Evolutionary conservation across 2,888 invertebrate species (phyloP).

Genomic region (Pseudococcus viburni): DNA sequence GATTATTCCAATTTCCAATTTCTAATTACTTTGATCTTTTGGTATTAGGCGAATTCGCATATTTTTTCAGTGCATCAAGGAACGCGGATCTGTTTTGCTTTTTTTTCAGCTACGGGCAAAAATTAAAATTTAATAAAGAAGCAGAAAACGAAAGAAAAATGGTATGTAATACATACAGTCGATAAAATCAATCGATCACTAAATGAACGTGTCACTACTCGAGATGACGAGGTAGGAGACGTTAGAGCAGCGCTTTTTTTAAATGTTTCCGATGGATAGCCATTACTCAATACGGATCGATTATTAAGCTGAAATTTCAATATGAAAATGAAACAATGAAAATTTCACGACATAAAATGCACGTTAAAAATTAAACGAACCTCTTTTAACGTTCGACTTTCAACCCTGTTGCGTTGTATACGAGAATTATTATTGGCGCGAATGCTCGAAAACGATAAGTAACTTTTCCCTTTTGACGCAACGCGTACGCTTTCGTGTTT

Average conservation of each 20-base stretch:
- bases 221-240: background rate
- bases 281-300: background rate
- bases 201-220: background rate
- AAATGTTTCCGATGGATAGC: background rate
- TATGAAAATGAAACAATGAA: background rate
- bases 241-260: background rate
- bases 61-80: background rate
- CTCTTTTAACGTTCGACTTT: constrained; percentile 2
- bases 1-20: background rate
- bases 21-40: background rate
- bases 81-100: background rate
- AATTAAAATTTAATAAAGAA: background rate
- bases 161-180: background rate
- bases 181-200: background rate
- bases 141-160: background rate
- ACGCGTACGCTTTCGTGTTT: background rate
- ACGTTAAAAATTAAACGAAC: background rate
- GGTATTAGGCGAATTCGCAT: background rate
- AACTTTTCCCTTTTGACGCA: background rate
- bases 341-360: background rate
- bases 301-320: background rate
- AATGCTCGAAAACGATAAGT: background rate
- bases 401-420: background rate
- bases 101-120: background rate
- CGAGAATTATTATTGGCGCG: background rate